Conservation (phyloP, 2,113 vertebrate species). For the Tapirus terrestris region DNA sequence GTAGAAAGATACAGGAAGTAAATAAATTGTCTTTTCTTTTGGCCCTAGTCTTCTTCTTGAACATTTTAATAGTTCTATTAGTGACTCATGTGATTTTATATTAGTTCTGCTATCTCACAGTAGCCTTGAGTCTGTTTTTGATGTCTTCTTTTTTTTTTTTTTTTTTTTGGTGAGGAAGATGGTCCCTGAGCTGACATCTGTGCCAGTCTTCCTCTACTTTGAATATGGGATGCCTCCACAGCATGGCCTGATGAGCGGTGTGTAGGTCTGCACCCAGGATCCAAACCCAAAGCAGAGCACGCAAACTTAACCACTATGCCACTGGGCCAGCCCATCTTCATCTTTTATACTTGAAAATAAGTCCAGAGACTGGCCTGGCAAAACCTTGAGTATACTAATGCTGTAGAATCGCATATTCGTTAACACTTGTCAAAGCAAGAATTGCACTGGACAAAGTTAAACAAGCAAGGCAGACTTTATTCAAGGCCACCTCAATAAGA, state of each 20-base stretch:
- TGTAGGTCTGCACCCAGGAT: too few species aligned
- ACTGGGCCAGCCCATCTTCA: not conserved
- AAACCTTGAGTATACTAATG: not conserved
- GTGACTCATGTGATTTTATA: not conserved
- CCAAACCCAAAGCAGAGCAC: too few species aligned
- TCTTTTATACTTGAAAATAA: slow-evolving; percentile 7
- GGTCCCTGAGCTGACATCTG: too few species aligned
- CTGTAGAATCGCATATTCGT: not conserved
- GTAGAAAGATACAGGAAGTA: not conserved
- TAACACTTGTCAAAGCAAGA: not conserved
- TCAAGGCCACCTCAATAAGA: not conserved
- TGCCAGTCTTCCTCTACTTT: too few species aligned
- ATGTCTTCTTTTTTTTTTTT: not conserved
- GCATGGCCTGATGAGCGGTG: too few species aligned
- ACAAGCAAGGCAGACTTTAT: not conserved
- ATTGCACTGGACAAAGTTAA: not conserved
- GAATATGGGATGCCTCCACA: too few species aligned
- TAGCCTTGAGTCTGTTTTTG: not conserved
- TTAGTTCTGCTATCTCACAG: not conserved
- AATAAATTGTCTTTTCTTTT: not conserved
- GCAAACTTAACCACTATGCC: too few species aligned
- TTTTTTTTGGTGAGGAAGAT: not conserved
- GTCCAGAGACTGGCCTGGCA: not conserved
- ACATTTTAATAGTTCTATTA: not conserved
- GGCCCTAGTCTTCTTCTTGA: not conserved